Percentiles rank a stretch among this genome's conserved stretches.
These are phyloP conservation scores for Apteryx owenii DNA, from an alignment of 2,113 vertebrate genomes.

Conservation along the genomic window DNA sequence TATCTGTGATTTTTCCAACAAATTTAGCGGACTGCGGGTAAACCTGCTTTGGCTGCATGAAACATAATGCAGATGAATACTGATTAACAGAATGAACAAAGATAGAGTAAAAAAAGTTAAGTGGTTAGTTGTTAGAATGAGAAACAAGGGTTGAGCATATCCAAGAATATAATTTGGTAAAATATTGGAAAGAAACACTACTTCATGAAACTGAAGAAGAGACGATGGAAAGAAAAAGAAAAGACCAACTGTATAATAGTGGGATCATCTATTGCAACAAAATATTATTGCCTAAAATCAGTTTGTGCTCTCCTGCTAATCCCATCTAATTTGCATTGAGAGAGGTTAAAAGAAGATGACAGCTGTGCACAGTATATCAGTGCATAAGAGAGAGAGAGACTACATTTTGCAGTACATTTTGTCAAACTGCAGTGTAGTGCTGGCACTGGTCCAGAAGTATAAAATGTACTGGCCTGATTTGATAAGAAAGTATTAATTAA, in stretches of 20 bases:
- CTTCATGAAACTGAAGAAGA: neutral
- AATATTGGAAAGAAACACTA: neutral
- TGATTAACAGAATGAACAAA: neutral
- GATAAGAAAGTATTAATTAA: slow-evolving; percentile 26
- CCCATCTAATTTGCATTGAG: neutral
- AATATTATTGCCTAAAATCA: neutral
- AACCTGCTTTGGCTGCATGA: neutral
- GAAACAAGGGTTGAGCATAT: neutral
- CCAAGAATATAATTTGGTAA: neutral
- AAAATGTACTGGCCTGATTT: neutral
- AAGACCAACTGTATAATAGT: neutral
- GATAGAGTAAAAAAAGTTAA: neutral
- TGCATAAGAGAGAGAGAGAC: neutral
- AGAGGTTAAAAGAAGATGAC: neutral
- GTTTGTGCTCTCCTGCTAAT: neutral
- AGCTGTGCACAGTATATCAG: neutral
- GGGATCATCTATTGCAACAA: neutral
- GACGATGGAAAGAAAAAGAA: neutral
- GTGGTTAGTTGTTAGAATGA: neutral
- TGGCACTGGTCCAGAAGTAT: slow-evolving; percentile 3
- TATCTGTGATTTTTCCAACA: neutral
- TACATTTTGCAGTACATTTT: neutral
- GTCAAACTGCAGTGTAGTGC: neutral
- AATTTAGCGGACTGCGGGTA: neutral
- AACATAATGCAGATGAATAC: neutral